Percentiles rank a stretch among this genome's conserved stretches.
Conservation (phyloP, 2,113 vertebrate species). For the Ceuthmochares aereus region DNA sequence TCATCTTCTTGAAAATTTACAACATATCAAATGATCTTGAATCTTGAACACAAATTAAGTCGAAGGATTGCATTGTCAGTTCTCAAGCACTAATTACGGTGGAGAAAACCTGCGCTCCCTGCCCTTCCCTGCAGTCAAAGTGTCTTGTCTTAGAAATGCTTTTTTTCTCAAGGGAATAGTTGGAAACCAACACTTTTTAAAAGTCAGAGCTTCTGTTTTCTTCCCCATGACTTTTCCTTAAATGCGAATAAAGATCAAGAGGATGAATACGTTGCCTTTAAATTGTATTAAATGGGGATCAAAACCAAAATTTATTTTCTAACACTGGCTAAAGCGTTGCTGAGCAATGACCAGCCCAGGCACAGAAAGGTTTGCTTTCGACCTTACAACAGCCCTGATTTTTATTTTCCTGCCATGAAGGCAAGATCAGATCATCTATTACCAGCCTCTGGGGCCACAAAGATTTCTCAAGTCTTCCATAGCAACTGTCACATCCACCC, state of each 20-base stretch:
- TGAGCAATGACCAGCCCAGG: not conserved
- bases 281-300: not conserved
- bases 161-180: not conserved
- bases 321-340: not conserved
- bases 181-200: not conserved
- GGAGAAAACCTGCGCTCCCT: not conserved
- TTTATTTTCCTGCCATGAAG: conserved; percentile 13
- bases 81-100: not conserved
- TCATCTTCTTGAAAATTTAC: not conserved
- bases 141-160: not conserved
- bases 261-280: not conserved
- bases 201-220: not conserved
- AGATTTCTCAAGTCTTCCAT: not conserved
- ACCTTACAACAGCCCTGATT: not conserved
- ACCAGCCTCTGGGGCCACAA: not conserved
- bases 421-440: not conserved
- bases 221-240: not conserved
- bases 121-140: too few relatives aligned
- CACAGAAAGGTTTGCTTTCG: not conserved
- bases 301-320: not conserved
- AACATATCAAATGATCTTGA: not conserved
- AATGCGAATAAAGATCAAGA: not conserved
- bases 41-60: not conserved
- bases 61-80: not conserved
- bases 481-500: too few relatives aligned